Conservation (phyloP, 2,888 invertebrate genomes). For the Macroteleia sp. region DNA sequence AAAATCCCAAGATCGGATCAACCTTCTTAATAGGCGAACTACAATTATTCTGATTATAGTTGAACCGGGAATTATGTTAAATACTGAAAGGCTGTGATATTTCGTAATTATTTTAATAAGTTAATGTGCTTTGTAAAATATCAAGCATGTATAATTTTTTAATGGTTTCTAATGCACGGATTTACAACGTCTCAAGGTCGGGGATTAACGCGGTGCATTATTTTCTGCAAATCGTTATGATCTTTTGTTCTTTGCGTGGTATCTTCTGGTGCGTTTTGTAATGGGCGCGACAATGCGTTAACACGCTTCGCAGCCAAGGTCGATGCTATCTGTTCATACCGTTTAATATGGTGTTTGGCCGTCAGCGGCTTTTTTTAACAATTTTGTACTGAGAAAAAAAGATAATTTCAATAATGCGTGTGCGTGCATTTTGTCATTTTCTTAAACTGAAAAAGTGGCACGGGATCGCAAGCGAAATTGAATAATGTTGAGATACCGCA, state of each 20-base stretch:
- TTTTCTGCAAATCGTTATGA: not conserved
- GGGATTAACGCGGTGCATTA: conserved; percentile 1
- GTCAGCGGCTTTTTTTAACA: conserved; percentile 44
- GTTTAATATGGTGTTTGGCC: conserved; percentile 40
- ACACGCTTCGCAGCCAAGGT: conserved; percentile 50
- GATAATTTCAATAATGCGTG: conserved; percentile 46
- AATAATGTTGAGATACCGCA: not conserved
- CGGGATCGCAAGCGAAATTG: not conserved
- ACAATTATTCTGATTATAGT: conserved; percentile 32
- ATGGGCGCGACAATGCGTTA: conserved; percentile 54
- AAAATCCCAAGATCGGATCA: conserved; percentile 1
- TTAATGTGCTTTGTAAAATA: conserved; percentile 24
- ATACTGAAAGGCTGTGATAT: conserved; percentile 19
- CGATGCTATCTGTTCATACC: conserved; percentile 42
- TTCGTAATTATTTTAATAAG: conserved; percentile 45
- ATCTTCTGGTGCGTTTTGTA: conserved; percentile 34
- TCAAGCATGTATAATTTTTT: conserved; percentile 34
- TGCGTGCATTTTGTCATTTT: conserved; percentile 55
- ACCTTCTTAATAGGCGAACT: conserved; percentile 4
- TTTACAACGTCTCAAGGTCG: conserved; percentile 25
- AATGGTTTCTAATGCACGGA: conserved; percentile 37
- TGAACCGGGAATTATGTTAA: conserved; percentile 35
- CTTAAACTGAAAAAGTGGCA: not conserved
- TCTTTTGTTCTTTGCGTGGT: conserved; percentile 10
- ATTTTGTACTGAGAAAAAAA: conserved; percentile 38